Conservation (phyloP, 2,113 vertebrate species). For the Haplochromis burtoni region DNA sequence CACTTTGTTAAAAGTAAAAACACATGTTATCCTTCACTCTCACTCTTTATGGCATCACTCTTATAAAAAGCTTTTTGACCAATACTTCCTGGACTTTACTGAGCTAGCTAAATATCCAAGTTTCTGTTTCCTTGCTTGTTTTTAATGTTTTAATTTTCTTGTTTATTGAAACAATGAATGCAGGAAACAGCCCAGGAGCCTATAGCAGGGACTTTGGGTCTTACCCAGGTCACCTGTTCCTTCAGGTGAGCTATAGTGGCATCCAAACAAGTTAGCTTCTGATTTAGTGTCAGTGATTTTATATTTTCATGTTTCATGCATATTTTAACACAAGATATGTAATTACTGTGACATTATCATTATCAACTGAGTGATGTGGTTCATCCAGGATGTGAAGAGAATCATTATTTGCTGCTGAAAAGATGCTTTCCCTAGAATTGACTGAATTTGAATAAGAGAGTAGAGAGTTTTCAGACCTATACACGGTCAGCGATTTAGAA, state of each 20-base stretch:
- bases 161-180: neutral
- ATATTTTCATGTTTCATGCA: neutral
- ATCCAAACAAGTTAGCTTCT: neutral
- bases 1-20: neutral
- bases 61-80: neutral
- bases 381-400: neutral
- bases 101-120: neutral
- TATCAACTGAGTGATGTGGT: neutral
- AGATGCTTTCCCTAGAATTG: neutral
- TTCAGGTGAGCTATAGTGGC: neutral
- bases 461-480: neutral
- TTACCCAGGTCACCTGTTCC: neutral
- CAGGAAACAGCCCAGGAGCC: neutral
- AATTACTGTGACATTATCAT: neutral
- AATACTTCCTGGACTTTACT: neutral
- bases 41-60: neutral
- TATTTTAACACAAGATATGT: neutral
- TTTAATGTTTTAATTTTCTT: neutral
- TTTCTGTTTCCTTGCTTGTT: neutral
- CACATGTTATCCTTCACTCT: neutral
- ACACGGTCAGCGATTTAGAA: neutral
- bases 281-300: neutral
- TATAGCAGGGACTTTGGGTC: neutral
- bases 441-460: neutral
- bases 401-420: neutral